Evolutionary conservation across 2,888 invertebrate genomes (phyloP), one percentile per base, ranked within the genome.

Genomic region (Polydrusus pterygomalis): DNA sequence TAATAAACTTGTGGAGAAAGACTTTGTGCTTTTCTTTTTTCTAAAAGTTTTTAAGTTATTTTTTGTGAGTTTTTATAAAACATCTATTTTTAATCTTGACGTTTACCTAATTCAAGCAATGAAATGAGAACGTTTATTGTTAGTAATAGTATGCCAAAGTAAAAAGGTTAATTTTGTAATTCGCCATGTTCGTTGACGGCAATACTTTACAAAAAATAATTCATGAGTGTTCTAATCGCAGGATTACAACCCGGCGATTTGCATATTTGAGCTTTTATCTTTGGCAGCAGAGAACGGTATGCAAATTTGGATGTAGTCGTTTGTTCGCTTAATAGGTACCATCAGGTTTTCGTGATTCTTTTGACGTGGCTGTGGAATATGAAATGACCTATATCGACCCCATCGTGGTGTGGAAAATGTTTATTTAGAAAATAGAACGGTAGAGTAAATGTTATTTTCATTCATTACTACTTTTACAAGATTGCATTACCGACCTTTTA

Each of bases 301-400:
- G 58, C 38, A 60, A 60, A 60, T 60, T 60, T 60, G 38, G 38
- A 38, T 60, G 58, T 60, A 17, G 58, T 38, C 58, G 38, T 56
- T 56, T 56, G 56, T 56, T 56, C 38, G 38, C 6, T 38, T 60
- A 60, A 38, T 60, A 60, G 18, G 18, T 38, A 60, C 58, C 58
- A 17, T 60, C 58, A 8, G 58, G 58, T 38, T 60, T 60, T 60
- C 58, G 58, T 60, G 58, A 60, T 38, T 60, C 38, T 60, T 38
- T 18, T 60, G 58, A 60, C 58, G 58, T 38, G 58, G 17, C 38
- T 60, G 38, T 17, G 17, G 58, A 60, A 38, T 38, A 60, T 60
- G 11, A 38, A 60, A 18, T 60, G 38, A 60, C 34, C 56, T 34
- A 34, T 38, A 60, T 60, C 58, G 38, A 38, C 18, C 58, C 17